These are phyloP conservation scores for Aphelocoma coerulescens DNA, from an alignment of 2,113 vertebrate species.

Conservation along the genomic window DNA sequence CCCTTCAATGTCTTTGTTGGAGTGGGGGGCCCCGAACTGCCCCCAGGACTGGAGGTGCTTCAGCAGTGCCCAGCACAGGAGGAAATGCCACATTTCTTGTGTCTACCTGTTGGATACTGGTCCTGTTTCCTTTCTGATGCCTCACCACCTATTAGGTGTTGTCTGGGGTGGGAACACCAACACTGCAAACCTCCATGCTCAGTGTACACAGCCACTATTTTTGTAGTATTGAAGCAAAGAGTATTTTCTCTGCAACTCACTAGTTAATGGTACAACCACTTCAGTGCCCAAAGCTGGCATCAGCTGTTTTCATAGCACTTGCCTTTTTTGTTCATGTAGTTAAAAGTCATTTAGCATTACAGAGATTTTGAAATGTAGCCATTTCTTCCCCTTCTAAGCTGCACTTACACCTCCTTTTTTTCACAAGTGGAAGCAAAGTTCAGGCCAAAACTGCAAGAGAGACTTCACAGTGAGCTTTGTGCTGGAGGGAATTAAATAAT, in stretches of 20 bases:
- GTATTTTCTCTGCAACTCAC: not conserved
- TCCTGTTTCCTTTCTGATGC: not conserved
- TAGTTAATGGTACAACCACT: not conserved
- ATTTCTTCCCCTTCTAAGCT: not conserved
- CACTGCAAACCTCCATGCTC: accelerated
- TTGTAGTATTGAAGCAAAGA: not conserved
- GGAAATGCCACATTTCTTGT: not conserved
- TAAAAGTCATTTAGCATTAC: not conserved
- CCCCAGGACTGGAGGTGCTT: not conserved
- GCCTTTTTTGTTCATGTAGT: not conserved
- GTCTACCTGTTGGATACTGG: not conserved
- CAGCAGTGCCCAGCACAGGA: not conserved
- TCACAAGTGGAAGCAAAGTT: conserved; percentile 19
- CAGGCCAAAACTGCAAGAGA: not conserved
- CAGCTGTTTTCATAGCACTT: not conserved
- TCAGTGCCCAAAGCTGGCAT: not conserved
- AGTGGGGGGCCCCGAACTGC: not conserved
- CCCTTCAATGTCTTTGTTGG: not conserved
- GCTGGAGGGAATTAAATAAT: not conserved
- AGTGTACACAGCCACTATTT: not conserved
- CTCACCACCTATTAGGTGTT: not conserved
- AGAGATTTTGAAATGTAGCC: not conserved
- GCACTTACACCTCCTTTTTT: not conserved
- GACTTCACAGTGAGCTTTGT: not conserved
- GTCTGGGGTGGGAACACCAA: not conserved